Evolutionary conservation across 2,113 vertebrate genomes (phyloP), one percentile per base, ranked within the genome.

Genomic region (Cromileptes altivelis): DNA sequence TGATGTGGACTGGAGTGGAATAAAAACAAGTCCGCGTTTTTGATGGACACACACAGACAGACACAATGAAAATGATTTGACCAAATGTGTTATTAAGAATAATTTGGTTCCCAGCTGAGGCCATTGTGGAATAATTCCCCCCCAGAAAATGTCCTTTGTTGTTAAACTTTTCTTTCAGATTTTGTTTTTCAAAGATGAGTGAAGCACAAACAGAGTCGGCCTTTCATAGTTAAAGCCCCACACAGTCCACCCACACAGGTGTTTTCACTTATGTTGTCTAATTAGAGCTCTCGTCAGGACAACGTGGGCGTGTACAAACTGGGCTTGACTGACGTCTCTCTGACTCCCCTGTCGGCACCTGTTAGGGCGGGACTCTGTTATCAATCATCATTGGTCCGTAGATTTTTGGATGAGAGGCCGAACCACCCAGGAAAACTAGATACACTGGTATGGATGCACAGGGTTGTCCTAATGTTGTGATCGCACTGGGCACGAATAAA

Each of bases 41-140:
- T 50, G 45, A 64, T 64, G n/a, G 40, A 53, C 76, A 74, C 30
- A 33, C n/a, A 63, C 25, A 55, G 53, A 17, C 30, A 23, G 42
- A 57, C 30, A 23, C 33, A 57, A 67, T 49, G 15, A 67, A 57
- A 70, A 52, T n/a, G 47, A 42, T 84, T 61, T 65, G 49, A 49
- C 17, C 17, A 77, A 55, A 73, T 47, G 42, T 30, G 50, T 69
- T 50, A 56, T 61, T 57, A 58, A 57, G 37, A 70, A 45, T 69
- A 52, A 49, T 78, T 63, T 63, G 70, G 50, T 70, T 85, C 56
- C 58, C 55, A 50, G 64, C 37, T 45, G 49, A 50, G 52, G 49
- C 14, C 55, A 53, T 67, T 23, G 30, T n/a, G 25, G 52, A 37
- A 37, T 37, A 37, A 37, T 37, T 37, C 33, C 33, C 33, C 33